Conservation (phyloP, 2,113 vertebrate genomes). For the Paramormyrops kingsleyae region DNA sequence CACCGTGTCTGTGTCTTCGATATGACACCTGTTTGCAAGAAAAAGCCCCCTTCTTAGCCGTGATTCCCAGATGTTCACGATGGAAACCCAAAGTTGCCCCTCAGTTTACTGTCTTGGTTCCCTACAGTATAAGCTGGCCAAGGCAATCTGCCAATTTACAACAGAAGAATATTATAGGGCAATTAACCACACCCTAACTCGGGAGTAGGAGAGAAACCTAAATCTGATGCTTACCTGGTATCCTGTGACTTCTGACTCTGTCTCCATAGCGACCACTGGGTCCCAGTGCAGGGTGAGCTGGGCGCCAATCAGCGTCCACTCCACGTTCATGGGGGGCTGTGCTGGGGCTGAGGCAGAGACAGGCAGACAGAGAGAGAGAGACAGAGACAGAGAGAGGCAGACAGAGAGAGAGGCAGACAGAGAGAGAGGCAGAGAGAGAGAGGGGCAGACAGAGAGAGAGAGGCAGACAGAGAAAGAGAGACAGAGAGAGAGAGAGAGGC, state of each 20-base stretch:
- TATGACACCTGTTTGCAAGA: slow-evolving; percentile 67
- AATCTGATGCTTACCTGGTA: slow-evolving; percentile 70
- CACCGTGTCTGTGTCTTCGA: slow-evolving; percentile 67
- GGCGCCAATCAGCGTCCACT: slow-evolving; percentile 84
- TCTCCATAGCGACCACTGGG: slow-evolving; percentile 79
- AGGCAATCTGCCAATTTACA: not conserved
- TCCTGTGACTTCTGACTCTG: slow-evolving; percentile 85
- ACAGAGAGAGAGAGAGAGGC: not conserved
- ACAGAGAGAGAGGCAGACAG: not conserved
- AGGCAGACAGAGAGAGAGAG: not conserved
- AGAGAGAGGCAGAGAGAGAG: not conserved
- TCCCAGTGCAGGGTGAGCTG: slow-evolving; percentile 85
- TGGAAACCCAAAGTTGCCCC: not conserved
- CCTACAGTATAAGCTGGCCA: not conserved
- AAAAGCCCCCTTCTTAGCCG: not conserved
- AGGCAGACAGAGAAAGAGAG: not conserved
- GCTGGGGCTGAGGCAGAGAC: slow-evolving; percentile 70
- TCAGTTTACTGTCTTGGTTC: not conserved
- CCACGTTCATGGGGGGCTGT: slow-evolving; percentile 77
- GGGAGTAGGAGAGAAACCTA: not conserved
- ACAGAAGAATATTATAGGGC: not conserved
- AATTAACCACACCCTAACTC: not conserved
- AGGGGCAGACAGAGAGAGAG: not conserved
- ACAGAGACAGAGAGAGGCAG: not conserved
- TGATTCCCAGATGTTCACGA: not conserved